Base-by-base conservation (phyloP, 2,113 vertebrate species). In the Cyphomyrus plagiostoma region DNA sequence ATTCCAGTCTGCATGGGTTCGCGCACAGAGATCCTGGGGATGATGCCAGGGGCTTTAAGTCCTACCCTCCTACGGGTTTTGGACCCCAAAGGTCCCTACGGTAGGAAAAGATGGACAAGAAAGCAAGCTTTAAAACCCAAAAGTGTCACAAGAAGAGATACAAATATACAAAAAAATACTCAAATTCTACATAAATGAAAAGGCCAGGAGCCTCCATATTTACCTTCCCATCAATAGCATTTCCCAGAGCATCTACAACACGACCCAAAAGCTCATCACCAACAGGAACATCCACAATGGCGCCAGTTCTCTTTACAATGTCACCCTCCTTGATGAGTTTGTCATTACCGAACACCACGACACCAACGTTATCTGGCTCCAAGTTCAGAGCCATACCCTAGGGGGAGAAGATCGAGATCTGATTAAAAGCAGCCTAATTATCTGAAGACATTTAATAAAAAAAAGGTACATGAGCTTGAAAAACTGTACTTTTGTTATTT, bases 321-420 rank as follows among this genome's bases (percentile, higher is more conserved):
- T 99, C 98, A 0, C 98, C 98, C 92, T 99, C 98, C 90, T 99
- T 99, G 94, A 99, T 99, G 91, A 99, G 95, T 89, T 99, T 99
- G 95, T 99, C 98, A 0, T 99, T 99, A 94, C 98, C 98, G 46
- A 99, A 99, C 92, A 99, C 98, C n/a, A 99, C 98, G 93, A 99
- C 98, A 96, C 98, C 98, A 92, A 99, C 98, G 0, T 99, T 99
- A 95, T 99, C 98, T 0, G 98, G 97, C 95, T 99, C 98, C 97
- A 99, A 98, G 94, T 99, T 99, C 96, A 99, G 95, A 95, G 98
- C 98, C 98, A 99, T 99, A 11, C 98, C 98, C 98, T 99, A 87
- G 9, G 82, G n/a, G 11, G 39, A 4, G 46, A 66, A 89, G 49
- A 53, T 3, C 39, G 5, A 10, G 19, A n/a, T 26, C 21, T 39